Conservation (phyloP, 2,888 invertebrate genomes). For the Cataglyphis cursor region DNA sequence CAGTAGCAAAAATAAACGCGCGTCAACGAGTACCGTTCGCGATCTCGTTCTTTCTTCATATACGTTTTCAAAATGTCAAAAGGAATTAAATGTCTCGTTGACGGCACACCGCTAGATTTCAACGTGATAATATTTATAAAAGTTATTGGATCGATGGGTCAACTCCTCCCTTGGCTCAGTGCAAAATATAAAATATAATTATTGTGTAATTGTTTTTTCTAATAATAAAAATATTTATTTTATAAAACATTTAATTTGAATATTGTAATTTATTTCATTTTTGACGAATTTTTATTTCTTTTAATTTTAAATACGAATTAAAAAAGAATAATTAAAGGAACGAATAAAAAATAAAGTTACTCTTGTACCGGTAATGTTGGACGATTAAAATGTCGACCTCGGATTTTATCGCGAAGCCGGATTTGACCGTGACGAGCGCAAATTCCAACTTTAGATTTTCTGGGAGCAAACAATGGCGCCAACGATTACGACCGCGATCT, state of each 20-base stretch:
- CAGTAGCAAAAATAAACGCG: conserved; percentile 55
- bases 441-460: conserved; percentile 26
- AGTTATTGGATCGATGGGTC: conserved; percentile 18
- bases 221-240: neutral
- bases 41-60: conserved; percentile 7
- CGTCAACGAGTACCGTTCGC: conserved; percentile 39
- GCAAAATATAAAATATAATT: neutral
- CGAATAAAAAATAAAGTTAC: neutral
- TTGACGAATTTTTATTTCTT: neutral
- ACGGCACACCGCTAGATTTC: conserved; percentile 40
- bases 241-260: neutral
- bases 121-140: conserved; percentile 10
- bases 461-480: conserved; percentile 62
- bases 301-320: neutral
- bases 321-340: neutral
- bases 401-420: neutral
- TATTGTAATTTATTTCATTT: neutral
- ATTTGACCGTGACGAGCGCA: neutral
- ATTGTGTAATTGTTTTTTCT: neutral
- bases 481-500: conserved; percentile 53
- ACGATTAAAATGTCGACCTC: neutral
- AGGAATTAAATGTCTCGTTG: conserved; percentile 31
- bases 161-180: neutral
- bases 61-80: conserved; percentile 34
- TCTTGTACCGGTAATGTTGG: neutral